These are phyloP conservation scores for Phocoena phocoena DNA, from an alignment of 2,113 vertebrate genomes.

Conservation along the genomic window DNA sequence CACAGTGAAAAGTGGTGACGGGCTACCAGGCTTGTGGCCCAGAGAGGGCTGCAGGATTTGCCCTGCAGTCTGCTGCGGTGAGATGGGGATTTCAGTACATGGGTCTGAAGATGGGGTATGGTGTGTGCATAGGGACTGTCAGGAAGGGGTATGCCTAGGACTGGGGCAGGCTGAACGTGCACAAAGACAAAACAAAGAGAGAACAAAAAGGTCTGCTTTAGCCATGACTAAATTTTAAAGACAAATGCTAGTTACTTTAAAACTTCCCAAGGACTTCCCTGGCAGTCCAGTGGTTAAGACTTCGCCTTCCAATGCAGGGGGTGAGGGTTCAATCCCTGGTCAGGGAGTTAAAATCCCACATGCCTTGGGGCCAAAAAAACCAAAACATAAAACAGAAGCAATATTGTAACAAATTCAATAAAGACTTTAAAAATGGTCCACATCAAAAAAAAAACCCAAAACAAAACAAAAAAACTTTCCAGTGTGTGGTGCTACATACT, in stretches of 20 bases:
- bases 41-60: neutral
- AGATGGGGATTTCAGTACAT: neutral
- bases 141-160: neutral
- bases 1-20: slow-evolving; percentile 60
- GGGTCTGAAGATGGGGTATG: neutral
- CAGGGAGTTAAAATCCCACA: no score
- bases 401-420: no score
- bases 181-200: neutral
- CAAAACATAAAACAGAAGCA: no score
- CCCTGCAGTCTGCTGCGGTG: neutral
- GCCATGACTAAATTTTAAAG: neutral
- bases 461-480: neutral
- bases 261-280: no score
- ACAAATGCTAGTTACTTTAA: neutral
- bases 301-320: no score
- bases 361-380: no score
- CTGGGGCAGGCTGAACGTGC: neutral
- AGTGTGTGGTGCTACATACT: neutral
- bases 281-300: no score
- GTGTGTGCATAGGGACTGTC: neutral
- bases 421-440: no score
- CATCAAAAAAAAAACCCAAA: no score
- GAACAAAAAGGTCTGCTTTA: neutral
- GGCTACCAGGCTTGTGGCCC: neutral
- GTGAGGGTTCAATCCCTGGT: no score